Evolutionary conservation across 37 sponge, comb jelly and placozoan genomes (phyloP), one percentile per base, ranked within the genome.

Genomic region (Hormiphora californensis): DNA sequence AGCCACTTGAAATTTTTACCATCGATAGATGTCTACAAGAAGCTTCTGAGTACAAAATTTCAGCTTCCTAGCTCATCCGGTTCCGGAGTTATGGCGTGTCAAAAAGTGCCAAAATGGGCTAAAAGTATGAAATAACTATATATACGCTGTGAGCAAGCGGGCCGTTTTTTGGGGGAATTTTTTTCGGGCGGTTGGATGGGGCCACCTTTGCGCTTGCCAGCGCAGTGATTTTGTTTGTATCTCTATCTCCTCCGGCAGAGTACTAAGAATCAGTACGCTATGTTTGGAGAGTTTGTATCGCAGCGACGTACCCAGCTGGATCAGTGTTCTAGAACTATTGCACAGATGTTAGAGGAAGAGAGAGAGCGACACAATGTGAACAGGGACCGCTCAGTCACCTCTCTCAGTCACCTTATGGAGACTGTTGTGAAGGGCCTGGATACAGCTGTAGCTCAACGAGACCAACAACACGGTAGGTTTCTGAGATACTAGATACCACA

Each of bases 361-460:
- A 57, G 27, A 23, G 7, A 4, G 4, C n/a, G 34, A 39, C 12
- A 67, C 39, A 67, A 32, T 19, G 39, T 5, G 68, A 15, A 5
- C 39, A 67, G 68, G 37, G 68, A 67, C 38, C 12, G 34, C 38
- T 28, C 21, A 21, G 34, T 35, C 4, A 8, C 39, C 3, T 67
- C 38, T 67, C 37, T 67, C 19, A 30, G 34, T 21, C 68, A 67
- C 19, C 35, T 67, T 5, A 67, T 67, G 68, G 68, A 67, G 36
- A 67, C 35, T 32, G 68, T 67, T 32, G 68, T 36, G 31, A 35
- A 19, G 3, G 68, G 38, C 7, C 19, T 67, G 37, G 68, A 67
- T 19, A 33, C 35, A 36, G 68, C 68, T 35, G 68, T 67, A 1
- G 68, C 5, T 5, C 31, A 33, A 4, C 3, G 38, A 5, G 68